Percentiles rank a stretch among this genome's conserved stretches.
Conservation (phyloP, 2,113 vertebrate genomes). For the Narcine bancroftii region DNA sequence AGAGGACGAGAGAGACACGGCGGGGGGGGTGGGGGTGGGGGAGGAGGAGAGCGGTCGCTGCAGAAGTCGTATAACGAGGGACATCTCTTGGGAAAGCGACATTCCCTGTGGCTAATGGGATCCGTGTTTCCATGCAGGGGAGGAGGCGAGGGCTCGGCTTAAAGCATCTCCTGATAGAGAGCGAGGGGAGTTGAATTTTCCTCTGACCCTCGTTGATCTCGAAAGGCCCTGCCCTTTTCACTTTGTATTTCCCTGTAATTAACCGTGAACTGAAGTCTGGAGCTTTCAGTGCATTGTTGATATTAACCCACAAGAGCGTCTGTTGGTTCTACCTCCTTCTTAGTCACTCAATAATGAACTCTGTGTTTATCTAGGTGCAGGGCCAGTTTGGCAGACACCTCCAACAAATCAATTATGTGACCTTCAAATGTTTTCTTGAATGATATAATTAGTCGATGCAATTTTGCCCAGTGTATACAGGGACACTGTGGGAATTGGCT, state of each 20-base stretch:
- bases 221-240: not conserved
- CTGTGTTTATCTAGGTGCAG: slow-evolving; percentile 29
- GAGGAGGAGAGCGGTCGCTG: too few species aligned
- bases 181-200: not conserved
- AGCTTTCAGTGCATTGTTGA: not conserved
- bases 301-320: not conserved
- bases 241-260: not conserved
- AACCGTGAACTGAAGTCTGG: not conserved
- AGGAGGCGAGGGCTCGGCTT: not conserved
- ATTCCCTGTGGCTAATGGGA: not conserved
- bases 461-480: slow-evolving; percentile 34
- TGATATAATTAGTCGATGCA: slow-evolving; percentile 32
- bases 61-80: too few species aligned
- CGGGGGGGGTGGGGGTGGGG: too few species aligned
- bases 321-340: not conserved
- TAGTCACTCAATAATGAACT: slow-evolving; percentile 23
- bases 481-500: slow-evolving; percentile 31
- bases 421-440: slow-evolving; percentile 29
- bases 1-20: too few species aligned
- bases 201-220: not conserved
- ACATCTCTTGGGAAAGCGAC: not conserved
- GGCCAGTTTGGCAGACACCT: not conserved
- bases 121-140: not conserved
- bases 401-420: slow-evolving; percentile 34
- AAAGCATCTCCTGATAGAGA: not conserved